Percentiles rank a stretch among this genome's conserved stretches.
phyloP scores from a whole-genome alignment of 2,113 vertebrate species.

The Abramis brama region DNA sequence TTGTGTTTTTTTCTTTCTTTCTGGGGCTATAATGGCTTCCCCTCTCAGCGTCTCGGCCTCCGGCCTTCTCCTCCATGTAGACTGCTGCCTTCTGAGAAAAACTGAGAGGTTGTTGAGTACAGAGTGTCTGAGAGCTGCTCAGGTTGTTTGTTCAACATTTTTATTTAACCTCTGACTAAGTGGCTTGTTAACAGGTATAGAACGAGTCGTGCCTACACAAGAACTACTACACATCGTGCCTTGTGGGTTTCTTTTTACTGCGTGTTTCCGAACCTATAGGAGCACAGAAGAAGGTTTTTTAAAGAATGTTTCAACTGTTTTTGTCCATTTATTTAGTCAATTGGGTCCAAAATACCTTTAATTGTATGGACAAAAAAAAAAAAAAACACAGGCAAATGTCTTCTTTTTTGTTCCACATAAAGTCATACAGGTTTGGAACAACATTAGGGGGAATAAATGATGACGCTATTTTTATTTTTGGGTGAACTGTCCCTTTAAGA shows the following conservation, averaged over 20 bases:
- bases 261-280: neutral
- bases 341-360: neutral
- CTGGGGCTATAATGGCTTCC: conserved; percentile 19
- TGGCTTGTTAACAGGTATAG: conserved; percentile 63
- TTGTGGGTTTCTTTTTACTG: neutral
- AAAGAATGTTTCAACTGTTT: neutral
- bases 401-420: neutral
- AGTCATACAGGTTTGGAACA: neutral
- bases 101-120: conserved; percentile 51
- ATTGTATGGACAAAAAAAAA: neutral
- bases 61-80: conserved; percentile 6
- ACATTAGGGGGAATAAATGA: neutral
- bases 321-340: neutral
- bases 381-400: too few species aligned
- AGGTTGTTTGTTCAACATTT: conserved; percentile 57
- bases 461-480: neutral
- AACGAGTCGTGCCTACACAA: conserved; percentile 21
- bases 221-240: neutral
- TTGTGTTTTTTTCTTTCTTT: neutral
- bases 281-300: neutral
- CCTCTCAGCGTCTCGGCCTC: neutral
- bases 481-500: neutral
- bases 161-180: conserved; percentile 58
- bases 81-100: conserved; percentile 47
- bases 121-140: conserved; percentile 26